Base-by-base conservation (phyloP, 2,113 vertebrate species). In the Triplophysa dalaica region DNA sequence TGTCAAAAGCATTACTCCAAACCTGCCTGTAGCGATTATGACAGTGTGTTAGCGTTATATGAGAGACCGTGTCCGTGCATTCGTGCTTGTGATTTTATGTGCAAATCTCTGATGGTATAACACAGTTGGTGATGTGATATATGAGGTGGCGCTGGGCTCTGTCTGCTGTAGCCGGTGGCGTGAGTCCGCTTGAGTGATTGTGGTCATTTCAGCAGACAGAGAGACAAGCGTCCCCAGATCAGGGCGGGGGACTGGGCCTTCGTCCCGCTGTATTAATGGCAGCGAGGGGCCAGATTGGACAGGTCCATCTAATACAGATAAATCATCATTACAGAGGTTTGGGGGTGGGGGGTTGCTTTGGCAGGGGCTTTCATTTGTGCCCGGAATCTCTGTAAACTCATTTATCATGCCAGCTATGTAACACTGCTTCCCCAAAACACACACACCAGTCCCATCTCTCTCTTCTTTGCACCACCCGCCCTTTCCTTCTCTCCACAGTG, bases 241-340 rank as follows among this genome's bases (percentile, higher is more conserved):
- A 75, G 73, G 80, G 85, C 84, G 84, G 83, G 87, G 84, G 86
- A 87, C 86, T 85, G 88, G 88, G 89, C 89, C 73, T 82, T 88
- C 84, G 88, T 85, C 78, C 87, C 16, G 83, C 86, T 86, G 89
- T 90, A 92, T 92, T 93, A 93, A 93, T 93, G 92, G 92, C 89
- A 88, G 90, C 82, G 84, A 87, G 84, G 90, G 63, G 89, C 89
- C 88, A 87, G 86, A 88, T 88, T 87, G 89, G 91, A 92, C 91
- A 90, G 92, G 88, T 86, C 89, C 81, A 86, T 91, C 88, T 94
- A 93, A 94, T 93, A 86, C 89, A 93, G 93, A 94, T 92, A 90
- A 93, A 94, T 93, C 91, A 91, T 90, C 91, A 93, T 92, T 92
- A 91, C 89, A 87, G 87, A 89, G 84, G 89, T 72, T 76, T 69